Evolutionary conservation across 2,888 invertebrate genomes (phyloP).

Genomic region (Orthonychiurus folsomi): DNA sequence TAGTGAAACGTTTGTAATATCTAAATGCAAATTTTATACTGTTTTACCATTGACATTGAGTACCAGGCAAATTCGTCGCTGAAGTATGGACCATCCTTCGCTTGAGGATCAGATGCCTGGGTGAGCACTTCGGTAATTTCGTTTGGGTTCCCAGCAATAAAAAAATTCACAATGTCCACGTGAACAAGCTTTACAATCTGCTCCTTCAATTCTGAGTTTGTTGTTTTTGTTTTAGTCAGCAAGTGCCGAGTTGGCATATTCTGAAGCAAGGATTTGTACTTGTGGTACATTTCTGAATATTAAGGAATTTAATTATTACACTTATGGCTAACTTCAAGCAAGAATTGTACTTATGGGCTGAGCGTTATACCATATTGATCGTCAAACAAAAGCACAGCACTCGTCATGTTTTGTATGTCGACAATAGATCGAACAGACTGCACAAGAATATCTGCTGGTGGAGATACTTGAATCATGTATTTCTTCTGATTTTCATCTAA

Average conservation of each 20-base stretch:
- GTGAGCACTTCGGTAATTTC: constrained; percentile 32
- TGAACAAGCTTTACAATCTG: constrained; percentile 66
- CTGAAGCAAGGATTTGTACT: constrained; percentile 79
- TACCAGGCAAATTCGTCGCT: constrained; percentile 82
- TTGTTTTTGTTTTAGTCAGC: constrained; percentile 50
- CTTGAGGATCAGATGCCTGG: constrained; percentile 28
- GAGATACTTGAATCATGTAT: constrained; percentile 72
- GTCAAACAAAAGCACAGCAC: constrained; percentile 80
- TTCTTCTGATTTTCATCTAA: constrained; percentile 60
- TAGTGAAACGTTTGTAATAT: not conserved
- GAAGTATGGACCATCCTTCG: constrained; percentile 51
- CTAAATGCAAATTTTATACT: not conserved
- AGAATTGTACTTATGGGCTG: no score
- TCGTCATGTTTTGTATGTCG: constrained; percentile 72
- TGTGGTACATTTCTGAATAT: constrained; percentile 74
- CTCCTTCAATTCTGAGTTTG: constrained; percentile 50
- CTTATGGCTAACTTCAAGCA: constrained; percentile 1
- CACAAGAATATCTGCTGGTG: constrained; percentile 75
- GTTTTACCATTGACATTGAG: constrained; percentile 58
- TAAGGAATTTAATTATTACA: not conserved
- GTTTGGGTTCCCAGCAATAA: constrained; percentile 57
- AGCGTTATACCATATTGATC: constrained; percentile 66
- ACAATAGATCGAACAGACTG: constrained; percentile 74
- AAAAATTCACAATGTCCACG: constrained; percentile 80
- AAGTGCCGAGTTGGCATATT: constrained; percentile 85